Evolutionary conservation across 2,113 vertebrate genomes (phyloP).

Genomic region (Panthera tigris): DNA sequence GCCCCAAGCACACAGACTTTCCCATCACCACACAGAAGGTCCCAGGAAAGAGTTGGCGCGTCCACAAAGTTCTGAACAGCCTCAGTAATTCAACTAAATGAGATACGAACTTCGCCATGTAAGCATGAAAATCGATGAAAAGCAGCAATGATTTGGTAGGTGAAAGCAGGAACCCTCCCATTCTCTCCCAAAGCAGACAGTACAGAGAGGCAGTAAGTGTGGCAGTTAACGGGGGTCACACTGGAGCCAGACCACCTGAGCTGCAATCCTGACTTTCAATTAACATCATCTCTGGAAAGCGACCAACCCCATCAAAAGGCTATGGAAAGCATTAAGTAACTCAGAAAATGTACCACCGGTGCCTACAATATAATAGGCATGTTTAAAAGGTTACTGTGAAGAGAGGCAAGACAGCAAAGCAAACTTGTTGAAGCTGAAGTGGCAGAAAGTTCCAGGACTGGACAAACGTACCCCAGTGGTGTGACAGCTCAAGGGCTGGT

Average conservation of each 20-base stretch:
- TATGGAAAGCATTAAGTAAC: neutral
- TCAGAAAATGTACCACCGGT: neutral
- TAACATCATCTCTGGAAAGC: neutral
- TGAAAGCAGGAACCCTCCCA: neutral
- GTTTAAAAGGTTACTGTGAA: neutral
- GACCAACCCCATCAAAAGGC: neutral
- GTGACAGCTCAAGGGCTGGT: neutral
- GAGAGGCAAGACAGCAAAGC: neutral
- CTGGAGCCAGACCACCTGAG: neutral
- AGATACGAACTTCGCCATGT: neutral
- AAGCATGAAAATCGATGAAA: neutral
- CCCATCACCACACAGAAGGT: neutral
- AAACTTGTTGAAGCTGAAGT: neutral
- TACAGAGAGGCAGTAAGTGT: neutral
- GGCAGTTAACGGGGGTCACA: accelerated
- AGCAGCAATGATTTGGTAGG: neutral
- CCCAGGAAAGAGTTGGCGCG: neutral
- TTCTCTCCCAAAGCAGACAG: neutral
- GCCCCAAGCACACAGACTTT: neutral
- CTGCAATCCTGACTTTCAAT: neutral
- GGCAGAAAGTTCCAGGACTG: neutral
- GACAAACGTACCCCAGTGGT: neutral
- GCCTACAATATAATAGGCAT: neutral
- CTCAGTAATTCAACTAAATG: neutral
- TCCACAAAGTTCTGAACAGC: neutral